Base-by-base conservation (phyloP, 2,888 invertebrate species). In the Dasypogon diadema region DNA sequence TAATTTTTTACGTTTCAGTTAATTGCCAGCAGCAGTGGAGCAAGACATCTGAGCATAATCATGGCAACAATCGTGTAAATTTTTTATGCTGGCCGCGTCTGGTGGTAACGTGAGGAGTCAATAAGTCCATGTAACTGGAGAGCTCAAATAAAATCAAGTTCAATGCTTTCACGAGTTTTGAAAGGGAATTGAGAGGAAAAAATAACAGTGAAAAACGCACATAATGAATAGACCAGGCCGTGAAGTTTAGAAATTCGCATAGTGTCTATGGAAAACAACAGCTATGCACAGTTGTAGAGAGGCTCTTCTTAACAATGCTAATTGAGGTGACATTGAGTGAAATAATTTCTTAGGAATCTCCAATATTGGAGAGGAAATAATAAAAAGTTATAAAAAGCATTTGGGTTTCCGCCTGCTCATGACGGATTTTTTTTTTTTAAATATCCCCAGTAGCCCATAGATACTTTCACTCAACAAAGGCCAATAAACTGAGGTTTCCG, bases 121-220 rank as follows among this genome's bases (percentile, higher is more conserved):
- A 42, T 42, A 42, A 42, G 1, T 42, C n/a, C 42, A 42, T 12
- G 42, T 12, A 42, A 42, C 42, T 42, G 6, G 16, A 16, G 37
- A 60, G 37, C 18, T 10, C 12, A 21, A 42, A 70, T 26, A 51
- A 75, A 70, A 75, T 75, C 75, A 75, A 75, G 75, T 75, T 75
- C 75, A 75, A 56, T 70, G 70, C 75, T 70, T 75, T 55, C 68
- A 54, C 37, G 56, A 14, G 21, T 14, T 42, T 26, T 37, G 48
- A 68, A 46, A 68, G 60, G 48, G 46, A 46, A 56, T 58, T 48
- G 26, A 58, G 24, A 70, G 68, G 42, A 14, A 75, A 70, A 54
- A 21, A 54, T 34, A 65, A 37, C 65, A 24, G 24, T 54, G 58
- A 46, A 46, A 54, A 42, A 26, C 63, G 18, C 75, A 75, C 72